phyloP scores from a whole-genome alignment of 2,797 vertebrate genomes.

The Hirundo rustica region DNA sequence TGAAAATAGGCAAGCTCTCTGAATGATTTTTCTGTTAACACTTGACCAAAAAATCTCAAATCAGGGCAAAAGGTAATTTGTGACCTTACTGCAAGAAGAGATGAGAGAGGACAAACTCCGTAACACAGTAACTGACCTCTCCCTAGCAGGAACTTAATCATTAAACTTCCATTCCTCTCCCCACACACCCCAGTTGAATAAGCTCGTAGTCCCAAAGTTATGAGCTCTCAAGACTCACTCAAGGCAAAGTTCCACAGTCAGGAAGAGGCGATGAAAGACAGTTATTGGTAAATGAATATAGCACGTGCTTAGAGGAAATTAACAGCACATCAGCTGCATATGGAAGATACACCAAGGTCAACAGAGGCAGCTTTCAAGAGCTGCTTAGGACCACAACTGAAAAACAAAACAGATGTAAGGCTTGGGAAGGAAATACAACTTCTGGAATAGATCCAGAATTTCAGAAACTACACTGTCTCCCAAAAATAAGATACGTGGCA shows the following conservation, averaged over 20 bases:
- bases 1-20: neutral
- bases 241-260: neutral
- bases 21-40: neutral
- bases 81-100: neutral
- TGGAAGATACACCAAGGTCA: neutral
- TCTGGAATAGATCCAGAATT: neutral
- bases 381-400: accelerated
- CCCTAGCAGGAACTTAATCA: neutral
- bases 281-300: neutral
- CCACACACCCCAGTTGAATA: neutral
- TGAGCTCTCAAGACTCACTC: neutral
- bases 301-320: neutral
- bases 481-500: neutral
- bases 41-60: neutral
- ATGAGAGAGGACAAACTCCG: neutral
- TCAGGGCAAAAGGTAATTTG: neutral
- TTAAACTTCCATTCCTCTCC: neutral
- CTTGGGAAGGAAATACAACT: neutral
- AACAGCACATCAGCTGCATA: neutral
- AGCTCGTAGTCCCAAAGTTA: neutral
- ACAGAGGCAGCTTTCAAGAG: neutral
- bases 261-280: neutral
- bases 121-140: neutral
- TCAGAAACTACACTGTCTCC: neutral
- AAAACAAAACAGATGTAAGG: neutral